Evolutionary conservation across 2,113 vertebrate species (phyloP).

Genomic region (Trogon surrucura): DNA sequence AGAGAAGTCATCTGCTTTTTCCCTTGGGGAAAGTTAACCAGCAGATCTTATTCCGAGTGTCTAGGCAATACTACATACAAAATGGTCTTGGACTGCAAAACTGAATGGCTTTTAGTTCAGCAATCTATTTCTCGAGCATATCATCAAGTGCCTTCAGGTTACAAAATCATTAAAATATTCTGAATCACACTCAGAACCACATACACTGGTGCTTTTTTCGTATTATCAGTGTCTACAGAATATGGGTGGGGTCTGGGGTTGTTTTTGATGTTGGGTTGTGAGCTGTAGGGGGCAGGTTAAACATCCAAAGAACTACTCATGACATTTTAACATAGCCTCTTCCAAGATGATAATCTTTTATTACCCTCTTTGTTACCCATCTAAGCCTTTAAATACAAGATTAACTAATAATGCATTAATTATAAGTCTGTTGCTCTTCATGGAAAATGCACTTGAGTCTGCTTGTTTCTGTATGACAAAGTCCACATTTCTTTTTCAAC

Average conservation of each 20-base stretch:
- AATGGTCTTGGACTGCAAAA: not conserved
- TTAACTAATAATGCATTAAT: not conserved
- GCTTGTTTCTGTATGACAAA: not conserved
- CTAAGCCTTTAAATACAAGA: not conserved
- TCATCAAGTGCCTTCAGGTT: not conserved
- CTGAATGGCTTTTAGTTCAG: not conserved
- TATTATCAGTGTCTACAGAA: not conserved
- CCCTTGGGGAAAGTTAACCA: not conserved
- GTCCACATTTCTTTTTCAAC: not conserved
- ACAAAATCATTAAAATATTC: not conserved
- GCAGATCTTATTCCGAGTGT: not conserved
- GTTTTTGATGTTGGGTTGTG: not conserved
- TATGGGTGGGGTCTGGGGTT: rapidly evolving
- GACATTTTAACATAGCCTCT: not conserved
- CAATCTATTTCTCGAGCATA: not conserved
- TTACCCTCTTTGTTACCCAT: not conserved
- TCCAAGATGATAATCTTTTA: not conserved
- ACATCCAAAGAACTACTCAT: not conserved
- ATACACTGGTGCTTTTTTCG: not conserved
- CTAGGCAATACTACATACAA: not conserved
- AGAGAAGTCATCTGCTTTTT: not conserved
- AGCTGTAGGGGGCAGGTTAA: not conserved
- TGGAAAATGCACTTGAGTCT: not conserved
- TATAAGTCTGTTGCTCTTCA: not conserved
- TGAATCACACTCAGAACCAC: not conserved